Evolutionary conservation across 2,113 vertebrate species (phyloP).

Genomic region (Brienomyrus brachyistius): DNA sequence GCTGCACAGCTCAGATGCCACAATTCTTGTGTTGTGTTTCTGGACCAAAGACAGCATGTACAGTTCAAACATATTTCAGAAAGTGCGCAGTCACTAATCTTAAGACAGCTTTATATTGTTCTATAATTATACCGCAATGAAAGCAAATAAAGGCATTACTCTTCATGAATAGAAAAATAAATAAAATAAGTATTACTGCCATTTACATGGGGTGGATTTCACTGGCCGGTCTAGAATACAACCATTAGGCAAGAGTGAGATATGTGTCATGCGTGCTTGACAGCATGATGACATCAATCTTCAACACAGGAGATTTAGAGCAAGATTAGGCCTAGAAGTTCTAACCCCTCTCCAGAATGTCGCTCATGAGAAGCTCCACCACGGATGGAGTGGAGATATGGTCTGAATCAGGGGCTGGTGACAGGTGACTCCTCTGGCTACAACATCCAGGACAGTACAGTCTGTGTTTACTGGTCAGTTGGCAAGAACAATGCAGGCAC

Average conservation of each 20-base stretch:
- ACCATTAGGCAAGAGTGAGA: background rate
- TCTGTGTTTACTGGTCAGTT: slow-evolving; percentile 36
- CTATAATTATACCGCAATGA: background rate
- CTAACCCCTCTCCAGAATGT: background rate
- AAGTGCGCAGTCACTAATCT: background rate
- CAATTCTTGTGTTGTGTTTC: background rate
- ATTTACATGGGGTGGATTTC: background rate
- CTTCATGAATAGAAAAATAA: background rate
- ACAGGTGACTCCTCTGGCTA: slow-evolving; percentile 45
- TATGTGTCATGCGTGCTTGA: background rate
- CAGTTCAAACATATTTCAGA: slow-evolving; percentile 8
- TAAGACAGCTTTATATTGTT: background rate
- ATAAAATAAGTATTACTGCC: background rate
- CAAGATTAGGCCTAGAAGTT: slow-evolving; percentile 12
- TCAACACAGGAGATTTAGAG: slow-evolving; percentile 47
- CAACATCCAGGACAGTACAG: slow-evolving; percentile 44
- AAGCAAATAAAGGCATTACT: background rate
- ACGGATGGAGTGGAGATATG: background rate
- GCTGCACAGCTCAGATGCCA: background rate
- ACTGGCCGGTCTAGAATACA: background rate
- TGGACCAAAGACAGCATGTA: background rate
- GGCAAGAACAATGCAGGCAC: slow-evolving; percentile 40
- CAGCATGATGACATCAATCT: slow-evolving; percentile 37
- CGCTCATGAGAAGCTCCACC: background rate
- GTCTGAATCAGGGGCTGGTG: slow-evolving; percentile 34